These are phyloP conservation scores for Regulus satrapa DNA, from an alignment of 2,113 vertebrate genomes.

Conservation along the genomic window DNA sequence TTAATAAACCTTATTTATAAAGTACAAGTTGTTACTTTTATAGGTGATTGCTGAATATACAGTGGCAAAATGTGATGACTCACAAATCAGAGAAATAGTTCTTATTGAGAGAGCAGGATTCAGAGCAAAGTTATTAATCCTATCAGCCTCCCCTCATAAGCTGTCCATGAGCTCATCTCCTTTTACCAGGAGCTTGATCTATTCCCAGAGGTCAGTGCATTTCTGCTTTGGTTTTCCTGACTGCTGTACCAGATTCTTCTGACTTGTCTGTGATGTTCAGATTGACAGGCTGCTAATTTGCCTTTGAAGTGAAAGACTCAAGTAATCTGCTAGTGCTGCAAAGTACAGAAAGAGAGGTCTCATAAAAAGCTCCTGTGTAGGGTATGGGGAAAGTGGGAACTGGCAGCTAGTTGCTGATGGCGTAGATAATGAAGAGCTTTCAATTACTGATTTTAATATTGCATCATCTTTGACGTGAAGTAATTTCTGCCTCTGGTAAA, in stretches of 20 bases:
- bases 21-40: background rate
- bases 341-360: background rate
- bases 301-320: background rate
- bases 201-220: background rate
- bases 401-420: fast-evolving
- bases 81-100: background rate
- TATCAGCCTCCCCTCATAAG: background rate
- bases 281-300: background rate
- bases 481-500: background rate
- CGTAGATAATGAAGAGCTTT: background rate
- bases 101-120: background rate
- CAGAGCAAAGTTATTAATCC: background rate
- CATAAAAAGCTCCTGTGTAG: background rate
- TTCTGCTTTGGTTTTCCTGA: background rate
- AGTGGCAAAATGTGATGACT: background rate
- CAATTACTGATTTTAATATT: background rate
- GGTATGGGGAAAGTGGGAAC: background rate
- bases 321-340: background rate
- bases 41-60: background rate
- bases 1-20: background rate
- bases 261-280: background rate
- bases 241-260: background rate
- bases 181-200: background rate
- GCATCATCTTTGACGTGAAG: background rate
- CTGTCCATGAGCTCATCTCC: background rate